These are phyloP conservation scores for Anneissia japonica DNA, from an alignment of 35 echinoderm and acorn worm genomes.

Conservation along the genomic window DNA sequence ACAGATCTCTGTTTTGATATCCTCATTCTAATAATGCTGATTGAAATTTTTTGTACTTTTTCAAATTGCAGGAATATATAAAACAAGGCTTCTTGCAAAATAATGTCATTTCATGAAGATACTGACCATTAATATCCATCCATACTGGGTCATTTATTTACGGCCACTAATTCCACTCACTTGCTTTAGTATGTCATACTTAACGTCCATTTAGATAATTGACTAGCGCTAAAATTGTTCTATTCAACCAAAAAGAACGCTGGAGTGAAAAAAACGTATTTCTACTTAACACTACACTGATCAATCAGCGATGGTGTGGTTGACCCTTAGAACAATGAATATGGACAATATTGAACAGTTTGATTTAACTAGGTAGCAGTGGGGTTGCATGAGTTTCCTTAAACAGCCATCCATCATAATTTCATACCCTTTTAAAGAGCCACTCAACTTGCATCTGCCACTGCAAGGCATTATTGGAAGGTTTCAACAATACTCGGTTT, in stretches of 20 bases:
- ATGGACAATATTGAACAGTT: background rate
- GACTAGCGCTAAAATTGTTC: background rate
- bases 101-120: background rate
- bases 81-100: background rate
- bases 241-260: background rate
- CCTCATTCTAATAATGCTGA: no score
- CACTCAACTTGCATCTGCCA: background rate
- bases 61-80: background rate
- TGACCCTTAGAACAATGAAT: background rate
- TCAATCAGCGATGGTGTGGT: background rate
- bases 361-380: background rate
- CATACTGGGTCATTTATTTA: background rate
- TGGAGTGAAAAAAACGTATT: background rate
- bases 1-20: no score
- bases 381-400: background rate
- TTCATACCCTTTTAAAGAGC: background rate
- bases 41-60: no score
- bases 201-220: background rate
- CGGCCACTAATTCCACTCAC: background rate
- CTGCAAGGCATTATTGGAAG: background rate
- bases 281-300: background rate
- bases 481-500: background rate
- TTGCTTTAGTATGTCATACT: background rate
- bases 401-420: background rate
- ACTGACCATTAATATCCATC: background rate